Conservation (phyloP, 2,113 vertebrate genomes). For the Neolamprologus caudopunctatus region DNA sequence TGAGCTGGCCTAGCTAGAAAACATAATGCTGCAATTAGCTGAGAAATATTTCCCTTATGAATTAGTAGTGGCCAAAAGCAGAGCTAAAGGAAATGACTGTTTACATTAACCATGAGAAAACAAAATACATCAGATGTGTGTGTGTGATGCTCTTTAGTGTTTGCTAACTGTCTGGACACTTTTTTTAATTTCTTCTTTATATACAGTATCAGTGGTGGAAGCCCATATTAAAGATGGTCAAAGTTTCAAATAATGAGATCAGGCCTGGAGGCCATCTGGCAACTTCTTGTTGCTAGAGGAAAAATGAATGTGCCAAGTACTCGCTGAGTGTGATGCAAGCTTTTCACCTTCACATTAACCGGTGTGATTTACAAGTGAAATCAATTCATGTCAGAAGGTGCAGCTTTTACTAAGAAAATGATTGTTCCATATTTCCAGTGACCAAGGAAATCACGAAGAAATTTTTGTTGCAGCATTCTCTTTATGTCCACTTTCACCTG, state of each 20-base stretch:
- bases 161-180: neutral
- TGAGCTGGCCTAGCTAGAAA: neutral
- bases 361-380: neutral
- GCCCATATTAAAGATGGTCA: neutral
- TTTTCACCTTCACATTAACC: neutral
- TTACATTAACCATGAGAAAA: neutral
- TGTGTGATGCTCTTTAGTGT: neutral
- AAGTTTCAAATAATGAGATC: neutral
- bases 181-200: neutral
- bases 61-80: neutral
- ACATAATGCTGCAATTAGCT: neutral
- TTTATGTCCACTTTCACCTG: neutral
- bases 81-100: neutral
- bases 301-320: neutral
- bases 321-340: neutral
- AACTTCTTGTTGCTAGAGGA: neutral
- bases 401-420: neutral
- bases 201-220: rapidly evolving
- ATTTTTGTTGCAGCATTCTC: neutral
- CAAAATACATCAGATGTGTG: neutral
- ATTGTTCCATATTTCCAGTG: neutral
- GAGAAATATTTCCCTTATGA: neutral
- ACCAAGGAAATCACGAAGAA: rapidly evolving
- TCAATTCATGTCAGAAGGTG: rapidly evolving
- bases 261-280: neutral